These are phyloP conservation scores for Autographa gamma DNA, from an alignment of 2,888 invertebrate genomes.

Conservation along the genomic window DNA sequence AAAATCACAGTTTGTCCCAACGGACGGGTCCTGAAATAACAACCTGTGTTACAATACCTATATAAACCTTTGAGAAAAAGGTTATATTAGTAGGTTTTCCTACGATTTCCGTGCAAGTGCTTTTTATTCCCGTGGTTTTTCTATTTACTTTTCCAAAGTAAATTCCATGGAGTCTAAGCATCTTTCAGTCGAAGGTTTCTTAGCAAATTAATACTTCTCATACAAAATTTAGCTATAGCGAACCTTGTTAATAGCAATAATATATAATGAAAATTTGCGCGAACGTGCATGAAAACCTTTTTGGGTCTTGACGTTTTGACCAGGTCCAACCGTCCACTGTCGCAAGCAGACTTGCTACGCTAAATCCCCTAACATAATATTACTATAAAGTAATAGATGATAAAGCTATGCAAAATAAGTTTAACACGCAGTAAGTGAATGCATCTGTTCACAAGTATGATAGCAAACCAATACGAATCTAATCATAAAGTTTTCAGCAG, in stretches of 20 bases:
- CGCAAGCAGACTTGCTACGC: too few relatives aligned
- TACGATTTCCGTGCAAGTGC: background rate
- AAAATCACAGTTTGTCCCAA: conserved; percentile 1
- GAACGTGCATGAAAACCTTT: too few relatives aligned
- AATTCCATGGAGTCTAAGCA: background rate
- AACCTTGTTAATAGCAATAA: too few relatives aligned
- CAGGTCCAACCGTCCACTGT: too few relatives aligned
- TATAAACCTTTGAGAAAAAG: background rate
- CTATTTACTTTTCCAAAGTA: background rate
- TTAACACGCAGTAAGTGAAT: background rate
- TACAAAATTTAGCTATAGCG: too few relatives aligned
- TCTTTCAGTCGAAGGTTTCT: background rate
- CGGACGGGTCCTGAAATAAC: conserved; percentile 3
- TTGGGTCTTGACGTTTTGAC: too few relatives aligned
- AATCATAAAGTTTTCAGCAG: background rate
- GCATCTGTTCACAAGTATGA: background rate
- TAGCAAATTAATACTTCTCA: too few relatives aligned
- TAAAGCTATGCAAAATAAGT: background rate
- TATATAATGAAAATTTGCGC: too few relatives aligned
- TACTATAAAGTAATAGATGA: too few relatives aligned
- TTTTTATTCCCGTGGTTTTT: background rate
- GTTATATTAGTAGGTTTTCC: background rate
- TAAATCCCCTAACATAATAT: too few relatives aligned
- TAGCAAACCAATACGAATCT: background rate
- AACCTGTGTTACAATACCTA: background rate